phyloP scores from a whole-genome alignment of 2,888 invertebrate genomes.

The Hemithea aestivaria region DNA sequence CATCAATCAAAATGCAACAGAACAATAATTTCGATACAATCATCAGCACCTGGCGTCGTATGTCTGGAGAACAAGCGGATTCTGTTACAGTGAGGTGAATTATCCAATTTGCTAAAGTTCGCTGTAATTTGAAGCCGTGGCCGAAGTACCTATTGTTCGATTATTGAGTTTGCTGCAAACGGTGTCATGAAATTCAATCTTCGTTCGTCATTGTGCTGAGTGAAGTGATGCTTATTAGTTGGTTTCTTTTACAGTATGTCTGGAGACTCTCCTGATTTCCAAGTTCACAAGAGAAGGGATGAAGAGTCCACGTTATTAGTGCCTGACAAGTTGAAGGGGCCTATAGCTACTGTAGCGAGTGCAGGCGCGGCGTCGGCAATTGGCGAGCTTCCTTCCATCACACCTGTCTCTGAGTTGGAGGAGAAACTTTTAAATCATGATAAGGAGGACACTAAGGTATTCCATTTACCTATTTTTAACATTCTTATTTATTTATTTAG shows the following conservation, averaged over 20 bases:
- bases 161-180: slow-evolving; percentile 4
- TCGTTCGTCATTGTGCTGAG: background rate
- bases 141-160: slow-evolving; percentile 22
- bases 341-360: slow-evolving; percentile 34
- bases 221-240: background rate
- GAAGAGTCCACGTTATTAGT: slow-evolving; percentile 50
- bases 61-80: slow-evolving; percentile 60
- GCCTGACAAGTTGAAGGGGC: slow-evolving; percentile 40
- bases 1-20: slow-evolving; percentile 50
- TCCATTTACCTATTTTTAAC: no score
- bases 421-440: slow-evolving; percentile 46
- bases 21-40: slow-evolving; percentile 67
- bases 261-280: slow-evolving; percentile 56
- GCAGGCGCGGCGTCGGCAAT: slow-evolving; percentile 29
- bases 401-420: slow-evolving; percentile 23
- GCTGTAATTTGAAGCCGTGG: slow-evolving; percentile 27
- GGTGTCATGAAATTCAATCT: slow-evolving; percentile 16
- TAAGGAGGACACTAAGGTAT: slow-evolving; percentile 51
- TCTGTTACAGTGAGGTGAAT: slow-evolving; percentile 56
- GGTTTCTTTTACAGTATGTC: slow-evolving; percentile 53
- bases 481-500: no score
- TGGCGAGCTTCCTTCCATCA: slow-evolving; percentile 35
- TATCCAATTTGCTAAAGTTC: slow-evolving; percentile 18
- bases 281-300: slow-evolving; percentile 57
- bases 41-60: slow-evolving; percentile 67